Evolutionary conservation across 2,113 vertebrate species (phyloP), one percentile per base, ranked within the genome.

Genomic region (Pelmatolapia mariae): DNA sequence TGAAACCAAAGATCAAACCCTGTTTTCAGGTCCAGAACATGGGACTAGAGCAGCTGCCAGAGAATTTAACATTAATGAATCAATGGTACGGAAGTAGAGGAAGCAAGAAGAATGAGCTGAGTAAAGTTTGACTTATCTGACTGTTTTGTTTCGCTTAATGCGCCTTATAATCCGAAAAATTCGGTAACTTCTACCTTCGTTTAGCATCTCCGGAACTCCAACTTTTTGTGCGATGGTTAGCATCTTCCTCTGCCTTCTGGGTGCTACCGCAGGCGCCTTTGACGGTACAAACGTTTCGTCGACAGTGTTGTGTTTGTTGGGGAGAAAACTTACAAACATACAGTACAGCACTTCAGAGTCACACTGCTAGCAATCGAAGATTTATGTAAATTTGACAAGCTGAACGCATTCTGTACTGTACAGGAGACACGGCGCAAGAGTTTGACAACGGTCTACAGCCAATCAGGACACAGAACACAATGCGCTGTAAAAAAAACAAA

Each of bases 41-140:
- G 8, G 0, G 13, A 57, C 3, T 1, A 1, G 12, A 57, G 54
- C 54, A 57, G 13, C 56, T 57, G 24, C 53, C 10, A 3, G 56
- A 29, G 13, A 57, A 29, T 57, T 1, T 2, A 16, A 5, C 56
- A 9, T 57, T 9, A 57, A 57, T 57, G 13, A 29, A 57, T 3
- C 56, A 57, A 0, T 26, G 24, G 0, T 57, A 26, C 7, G 0
- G 22, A 24, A 0, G 54, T 3, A 26, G 12, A 57, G 7, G 1
- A 57, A 57, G 54, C 7, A 57, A 0, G 54, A 57, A 57, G 4
- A 5, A 26, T 0, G 24, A 57, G 24, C 6, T 15, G 4, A 57
- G 54, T 57, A 3, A 56, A 8, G 22, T 56, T 15, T 57, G 54
- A 57, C 12, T 57, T 57, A 57, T 57, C 7, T 56, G 54, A 57